A percentile compares a stretch with the other conserved stretches of the same genome.
phyloP scores from a whole-genome alignment of 2,888 invertebrate genomes.

The Neuroscelio doddi region DNA sequence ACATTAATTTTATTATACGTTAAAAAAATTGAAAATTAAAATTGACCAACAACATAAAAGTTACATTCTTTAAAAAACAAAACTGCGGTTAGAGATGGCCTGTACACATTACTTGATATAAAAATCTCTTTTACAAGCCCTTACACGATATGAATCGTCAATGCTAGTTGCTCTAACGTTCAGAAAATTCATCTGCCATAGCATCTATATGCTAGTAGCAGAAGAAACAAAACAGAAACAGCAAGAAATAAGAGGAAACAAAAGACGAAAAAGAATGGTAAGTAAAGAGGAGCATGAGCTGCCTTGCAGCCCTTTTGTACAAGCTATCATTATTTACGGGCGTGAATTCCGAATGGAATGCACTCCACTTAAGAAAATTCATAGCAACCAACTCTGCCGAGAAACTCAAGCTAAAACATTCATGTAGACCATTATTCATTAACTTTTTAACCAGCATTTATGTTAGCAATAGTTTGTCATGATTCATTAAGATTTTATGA shows the following conservation, averaged over 20 bases:
- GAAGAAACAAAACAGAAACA: slow-evolving; percentile 16
- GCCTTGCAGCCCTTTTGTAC: slow-evolving; percentile 37
- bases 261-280: slow-evolving; percentile 36
- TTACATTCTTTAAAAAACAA: too few relatives aligned
- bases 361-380: slow-evolving; percentile 44
- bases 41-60: too few relatives aligned
- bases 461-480: too few relatives aligned
- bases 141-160: slow-evolving; percentile 27
- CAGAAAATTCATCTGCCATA: slow-evolving; percentile 29
- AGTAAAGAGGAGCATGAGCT: slow-evolving; percentile 28
- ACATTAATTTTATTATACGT: too few relatives aligned
- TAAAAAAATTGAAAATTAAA: too few relatives aligned
- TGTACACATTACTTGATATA: slow-evolving; percentile 15
- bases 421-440: too few relatives aligned
- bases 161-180: slow-evolving; percentile 3
- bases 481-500: too few relatives aligned
- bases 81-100: slow-evolving; percentile 28
- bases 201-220: slow-evolving; percentile 22
- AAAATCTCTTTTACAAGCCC: slow-evolving; percentile 19
- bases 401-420: slow-evolving; percentile 20
- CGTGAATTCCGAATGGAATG: slow-evolving; percentile 45
- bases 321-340: slow-evolving; percentile 45
- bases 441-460: too few relatives aligned
- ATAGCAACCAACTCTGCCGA: slow-evolving; percentile 26
- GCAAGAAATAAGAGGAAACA: slow-evolving; percentile 23